Conservation (phyloP, 2,888 invertebrate genomes). For the Heliconius sara region DNA sequence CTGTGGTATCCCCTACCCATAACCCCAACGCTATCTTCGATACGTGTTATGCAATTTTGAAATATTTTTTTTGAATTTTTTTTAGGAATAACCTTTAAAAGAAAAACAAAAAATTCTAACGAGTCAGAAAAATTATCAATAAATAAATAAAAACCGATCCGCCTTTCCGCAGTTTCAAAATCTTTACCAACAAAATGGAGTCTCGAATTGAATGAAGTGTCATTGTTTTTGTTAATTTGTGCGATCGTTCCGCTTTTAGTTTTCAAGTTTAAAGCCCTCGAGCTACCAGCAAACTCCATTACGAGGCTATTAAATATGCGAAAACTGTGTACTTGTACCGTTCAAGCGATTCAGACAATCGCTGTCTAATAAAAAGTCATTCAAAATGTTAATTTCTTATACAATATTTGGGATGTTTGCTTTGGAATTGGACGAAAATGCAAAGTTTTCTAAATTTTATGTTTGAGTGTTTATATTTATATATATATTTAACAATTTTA, state of each 20-base stretch:
- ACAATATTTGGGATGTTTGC: background rate
- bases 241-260: conserved; percentile 43
- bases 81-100: background rate
- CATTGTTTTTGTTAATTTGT: conserved; percentile 46
- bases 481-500: too few species aligned
- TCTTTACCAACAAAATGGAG: conserved; percentile 24
- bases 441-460: background rate
- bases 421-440: background rate
- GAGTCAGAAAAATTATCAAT: background rate
- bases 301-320: conserved; percentile 49
- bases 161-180: conserved; percentile 18
- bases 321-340: conserved; percentile 42
- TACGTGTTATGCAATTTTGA: too few species aligned
- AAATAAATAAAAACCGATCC: background rate
- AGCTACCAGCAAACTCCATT: conserved; percentile 49
- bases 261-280: conserved; percentile 44
- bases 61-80: too few species aligned
- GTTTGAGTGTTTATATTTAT: too few species aligned
- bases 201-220: conserved; percentile 31
- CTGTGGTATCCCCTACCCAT: too few species aligned
- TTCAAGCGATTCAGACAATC: conserved; percentile 42
- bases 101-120: background rate
- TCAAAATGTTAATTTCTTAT: conserved; percentile 25
- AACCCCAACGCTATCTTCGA: too few species aligned
- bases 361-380: conserved; percentile 47